Evolutionary conservation across 1,140 invertebrate genomes (phyloP).

Genomic region (Dreissena polymorpha): DNA sequence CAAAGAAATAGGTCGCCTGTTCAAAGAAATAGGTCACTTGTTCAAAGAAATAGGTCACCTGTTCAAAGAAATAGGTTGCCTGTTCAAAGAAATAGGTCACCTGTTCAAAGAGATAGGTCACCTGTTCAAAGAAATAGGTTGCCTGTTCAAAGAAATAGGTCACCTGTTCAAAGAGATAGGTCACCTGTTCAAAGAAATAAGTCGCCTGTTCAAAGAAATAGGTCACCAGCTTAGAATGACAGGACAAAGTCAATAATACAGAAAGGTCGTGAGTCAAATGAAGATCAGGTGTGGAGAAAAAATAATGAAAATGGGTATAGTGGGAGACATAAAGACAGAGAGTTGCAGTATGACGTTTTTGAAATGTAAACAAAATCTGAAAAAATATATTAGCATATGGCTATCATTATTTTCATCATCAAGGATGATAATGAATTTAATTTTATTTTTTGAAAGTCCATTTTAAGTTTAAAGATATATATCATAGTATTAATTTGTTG

Average conservation of each 20-base stretch:
- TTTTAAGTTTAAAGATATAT: too few relatives aligned
- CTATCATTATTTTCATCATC: neutral
- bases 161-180: slow-evolving; percentile 21
- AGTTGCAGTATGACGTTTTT: neutral
- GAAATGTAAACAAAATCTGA: slow-evolving; percentile 11
- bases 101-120: neutral
- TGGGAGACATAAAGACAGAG: slow-evolving; percentile 14
- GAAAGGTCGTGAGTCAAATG: neutral
- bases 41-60: too few relatives aligned
- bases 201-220: neutral
- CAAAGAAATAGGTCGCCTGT: too few relatives aligned
- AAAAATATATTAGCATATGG: slow-evolving; percentile 1
- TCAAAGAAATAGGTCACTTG: too few relatives aligned
- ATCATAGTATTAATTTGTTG: too few relatives aligned
- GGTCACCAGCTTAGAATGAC: too few relatives aligned
- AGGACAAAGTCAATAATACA: neutral
- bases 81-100: slow-evolving; percentile 1
- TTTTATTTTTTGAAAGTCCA: too few relatives aligned
- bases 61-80: slow-evolving; percentile 7
- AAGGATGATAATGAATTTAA: neutral
- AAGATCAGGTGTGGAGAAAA: neutral
- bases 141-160: slow-evolving; percentile 10
- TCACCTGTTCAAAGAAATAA: slow-evolving; percentile 28
- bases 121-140: slow-evolving; percentile 5
- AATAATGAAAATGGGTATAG: neutral